Evolutionary conservation across 2,797 vertebrate genomes (phyloP).

Genomic region (Melanotaenia nigrans): DNA sequence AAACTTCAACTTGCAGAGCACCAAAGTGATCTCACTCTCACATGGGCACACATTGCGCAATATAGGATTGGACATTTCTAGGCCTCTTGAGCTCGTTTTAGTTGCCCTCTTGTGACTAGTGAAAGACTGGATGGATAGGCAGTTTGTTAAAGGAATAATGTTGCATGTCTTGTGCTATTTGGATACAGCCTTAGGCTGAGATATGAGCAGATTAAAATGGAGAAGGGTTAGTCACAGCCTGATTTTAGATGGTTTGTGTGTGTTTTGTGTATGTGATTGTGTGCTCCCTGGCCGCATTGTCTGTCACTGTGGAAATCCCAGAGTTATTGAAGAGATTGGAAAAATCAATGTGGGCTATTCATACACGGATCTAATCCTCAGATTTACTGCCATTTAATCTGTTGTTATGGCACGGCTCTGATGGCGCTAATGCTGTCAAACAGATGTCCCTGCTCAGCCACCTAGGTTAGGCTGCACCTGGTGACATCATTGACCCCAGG

Average conservation of each 20-base stretch:
- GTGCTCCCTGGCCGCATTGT: slow-evolving; percentile 53
- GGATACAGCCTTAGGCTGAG: slow-evolving; percentile 38
- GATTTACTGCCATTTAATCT: slow-evolving; percentile 84
- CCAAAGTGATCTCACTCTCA: slow-evolving; percentile 41
- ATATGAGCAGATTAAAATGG: slow-evolving; percentile 56
- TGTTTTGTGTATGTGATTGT: slow-evolving; percentile 2
- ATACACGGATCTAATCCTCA: slow-evolving; percentile 81
- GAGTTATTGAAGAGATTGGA: slow-evolving; percentile 67
- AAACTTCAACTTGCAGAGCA: slow-evolving; percentile 44
- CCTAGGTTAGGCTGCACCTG: slow-evolving; percentile 70
- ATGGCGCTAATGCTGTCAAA: slow-evolving; percentile 78
- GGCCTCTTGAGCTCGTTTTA: slow-evolving; percentile 49
- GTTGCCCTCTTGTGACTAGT: slow-evolving; percentile 51
- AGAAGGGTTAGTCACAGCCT: slow-evolving; percentile 49
- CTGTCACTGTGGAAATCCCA: slow-evolving; percentile 60
- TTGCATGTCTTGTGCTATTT: slow-evolving; percentile 33
- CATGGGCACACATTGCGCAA: slow-evolving; percentile 24
- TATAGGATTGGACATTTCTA: slow-evolving; percentile 59
- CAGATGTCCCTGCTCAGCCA: slow-evolving; percentile 77
- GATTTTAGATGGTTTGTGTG: slow-evolving; percentile 40
- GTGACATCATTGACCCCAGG: slow-evolving; percentile 52
- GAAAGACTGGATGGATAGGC: slow-evolving; percentile 25
- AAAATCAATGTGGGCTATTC: slow-evolving; percentile 78
- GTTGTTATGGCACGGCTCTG: slow-evolving; percentile 77
- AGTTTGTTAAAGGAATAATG: slow-evolving; percentile 46